Conservation (phyloP, 2,888 invertebrate species). For the Dermolepida albohirtum region DNA sequence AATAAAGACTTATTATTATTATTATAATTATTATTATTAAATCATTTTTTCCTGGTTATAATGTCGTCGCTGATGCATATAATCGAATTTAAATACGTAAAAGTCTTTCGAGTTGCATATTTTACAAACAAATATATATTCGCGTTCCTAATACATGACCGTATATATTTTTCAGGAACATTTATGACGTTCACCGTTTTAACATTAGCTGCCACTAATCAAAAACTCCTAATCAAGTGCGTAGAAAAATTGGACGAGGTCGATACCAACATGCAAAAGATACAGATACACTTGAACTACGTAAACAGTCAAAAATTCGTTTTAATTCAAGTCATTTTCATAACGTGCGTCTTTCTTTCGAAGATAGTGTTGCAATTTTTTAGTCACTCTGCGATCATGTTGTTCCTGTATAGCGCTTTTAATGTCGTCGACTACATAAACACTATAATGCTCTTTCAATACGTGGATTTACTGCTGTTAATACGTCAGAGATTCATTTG, state of each 20-base stretch:
- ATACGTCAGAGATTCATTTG: conserved; percentile 50
- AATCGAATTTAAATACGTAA: too few species aligned
- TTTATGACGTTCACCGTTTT: conserved; percentile 46
- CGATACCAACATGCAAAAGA: conserved; percentile 39
- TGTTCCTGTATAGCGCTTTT: conserved; percentile 49
- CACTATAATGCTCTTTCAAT: conserved; percentile 50
- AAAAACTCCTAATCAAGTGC: conserved; percentile 44
- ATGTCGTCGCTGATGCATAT: too few species aligned
- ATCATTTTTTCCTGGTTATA: too few species aligned
- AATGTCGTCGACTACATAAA: conserved; percentile 51
- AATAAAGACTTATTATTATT: too few species aligned
- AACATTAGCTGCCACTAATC: conserved; percentile 44
- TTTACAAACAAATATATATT: too few species aligned
- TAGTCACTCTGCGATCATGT: conserved; percentile 34
- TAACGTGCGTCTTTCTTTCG: conserved; percentile 43
- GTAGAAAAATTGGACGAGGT: conserved; percentile 27
- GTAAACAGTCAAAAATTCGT: conserved; percentile 45
- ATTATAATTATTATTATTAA: too few species aligned
- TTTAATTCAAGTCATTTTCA: conserved; percentile 44
- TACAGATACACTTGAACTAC: conserved; percentile 37
- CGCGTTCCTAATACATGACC: too few species aligned
- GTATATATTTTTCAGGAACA: conserved; percentile 40
- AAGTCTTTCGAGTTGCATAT: too few species aligned
- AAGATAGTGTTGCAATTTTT: conserved; percentile 48
- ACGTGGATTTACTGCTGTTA: conserved; percentile 48